phyloP scores from a whole-genome alignment of 2,797 vertebrate species.

The Galaxias olidus region DNA sequence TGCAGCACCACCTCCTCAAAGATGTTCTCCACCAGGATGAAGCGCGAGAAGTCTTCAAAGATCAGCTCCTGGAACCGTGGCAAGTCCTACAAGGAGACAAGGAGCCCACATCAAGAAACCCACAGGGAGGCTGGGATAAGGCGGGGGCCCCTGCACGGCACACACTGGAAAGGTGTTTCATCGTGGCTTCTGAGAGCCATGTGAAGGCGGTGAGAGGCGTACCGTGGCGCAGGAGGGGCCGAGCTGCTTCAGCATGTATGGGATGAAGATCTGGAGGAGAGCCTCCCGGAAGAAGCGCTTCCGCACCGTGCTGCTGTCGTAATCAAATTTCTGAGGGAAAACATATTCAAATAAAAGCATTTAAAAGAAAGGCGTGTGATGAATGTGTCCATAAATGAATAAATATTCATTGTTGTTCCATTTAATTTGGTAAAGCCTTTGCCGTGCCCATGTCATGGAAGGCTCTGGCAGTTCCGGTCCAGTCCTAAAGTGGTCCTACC shows the following conservation, averaged over 20 bases:
- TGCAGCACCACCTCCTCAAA: constrained; percentile 95
- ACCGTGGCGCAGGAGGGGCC: constrained; percentile 84
- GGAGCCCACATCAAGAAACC: background rate
- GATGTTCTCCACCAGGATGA: constrained; percentile 91
- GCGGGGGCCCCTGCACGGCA: no score
- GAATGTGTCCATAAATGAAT: no score
- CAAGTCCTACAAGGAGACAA: constrained; percentile 76
- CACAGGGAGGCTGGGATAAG: background rate
- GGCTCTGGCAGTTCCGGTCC: background rate
- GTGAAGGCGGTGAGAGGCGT: constrained; percentile 43
- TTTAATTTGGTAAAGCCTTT: background rate
- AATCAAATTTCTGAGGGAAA: constrained; percentile 87
- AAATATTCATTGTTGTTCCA: background rate
- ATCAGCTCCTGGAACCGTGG: constrained; percentile 91
- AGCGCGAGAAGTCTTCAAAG: constrained; percentile 91
- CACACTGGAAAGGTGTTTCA: background rate
- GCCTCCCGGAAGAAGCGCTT: constrained; percentile 97
- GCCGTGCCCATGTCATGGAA: background rate
- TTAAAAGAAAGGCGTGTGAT: background rate
- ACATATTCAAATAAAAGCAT: background rate
- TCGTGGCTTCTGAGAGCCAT: no score
- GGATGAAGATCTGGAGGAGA: constrained; percentile 94
- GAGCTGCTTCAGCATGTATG: constrained; percentile 94
- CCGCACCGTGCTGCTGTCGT: constrained; percentile 93
- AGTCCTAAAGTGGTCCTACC: constrained; percentile 64